These are phyloP conservation scores for Diplogasteroides magnus DNA, from an alignment of 1,140 invertebrate genomes.

Conservation along the genomic window DNA sequence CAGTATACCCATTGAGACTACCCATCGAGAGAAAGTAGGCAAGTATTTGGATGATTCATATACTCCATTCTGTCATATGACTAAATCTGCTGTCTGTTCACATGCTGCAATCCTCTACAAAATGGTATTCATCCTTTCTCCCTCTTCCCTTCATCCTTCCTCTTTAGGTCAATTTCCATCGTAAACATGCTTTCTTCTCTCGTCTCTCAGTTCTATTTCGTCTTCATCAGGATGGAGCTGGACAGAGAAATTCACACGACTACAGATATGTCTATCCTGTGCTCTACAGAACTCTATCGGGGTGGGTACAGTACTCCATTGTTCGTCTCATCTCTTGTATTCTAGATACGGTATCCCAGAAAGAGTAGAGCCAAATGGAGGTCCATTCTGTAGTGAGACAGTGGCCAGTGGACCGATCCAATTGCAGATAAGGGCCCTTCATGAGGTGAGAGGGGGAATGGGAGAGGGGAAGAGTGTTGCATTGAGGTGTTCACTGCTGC, in stretches of 20 bases:
- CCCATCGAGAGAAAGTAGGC: constrained; percentile 52
- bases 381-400: background rate
- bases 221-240: constrained; percentile 38
- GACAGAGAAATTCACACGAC: constrained; percentile 36
- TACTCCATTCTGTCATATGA: constrained; percentile 42
- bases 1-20: constrained; percentile 27
- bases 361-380: background rate
- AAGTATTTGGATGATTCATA: constrained; percentile 52
- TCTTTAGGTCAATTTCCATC: constrained; percentile 47
- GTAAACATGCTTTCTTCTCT: constrained; percentile 49
- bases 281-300: constrained; percentile 33
- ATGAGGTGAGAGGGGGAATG: constrained; percentile 26
- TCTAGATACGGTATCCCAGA: constrained; percentile 44
- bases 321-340: background rate
- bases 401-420: constrained; percentile 19
- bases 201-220: constrained; percentile 51
- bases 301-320: too few species aligned
- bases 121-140: constrained; percentile 21
- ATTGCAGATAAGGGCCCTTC: constrained; percentile 51
- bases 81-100: constrained; percentile 46
- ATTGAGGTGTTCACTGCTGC: constrained; percentile 45
- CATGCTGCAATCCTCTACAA: constrained; percentile 42
- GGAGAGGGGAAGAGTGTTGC: background rate
- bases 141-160: background rate
- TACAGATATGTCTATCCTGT: constrained; percentile 48